Conservation (phyloP, 2,888 invertebrate genomes). For the Poecilus cupreus region DNA sequence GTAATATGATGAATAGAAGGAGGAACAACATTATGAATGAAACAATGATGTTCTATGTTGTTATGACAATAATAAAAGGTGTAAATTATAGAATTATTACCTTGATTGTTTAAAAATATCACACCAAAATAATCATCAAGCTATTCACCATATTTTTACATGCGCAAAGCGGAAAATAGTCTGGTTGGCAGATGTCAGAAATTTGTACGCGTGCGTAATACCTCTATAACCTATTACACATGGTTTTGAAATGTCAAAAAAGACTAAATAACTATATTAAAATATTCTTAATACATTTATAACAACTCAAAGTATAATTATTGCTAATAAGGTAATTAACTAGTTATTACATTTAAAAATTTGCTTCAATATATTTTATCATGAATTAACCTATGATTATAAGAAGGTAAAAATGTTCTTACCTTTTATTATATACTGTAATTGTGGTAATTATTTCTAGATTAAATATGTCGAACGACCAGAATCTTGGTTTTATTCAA, state of each 20-base stretch:
- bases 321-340: not conserved
- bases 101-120: constrained; percentile 40
- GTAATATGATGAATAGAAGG: constrained; percentile 10
- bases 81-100: not conserved
- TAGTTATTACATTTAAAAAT: not conserved
- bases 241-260: constrained; percentile 34
- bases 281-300: not conserved
- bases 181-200: constrained; percentile 2
- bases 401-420: not conserved
- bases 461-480: constrained; percentile 31
- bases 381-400: not conserved
- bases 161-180: constrained; percentile 50
- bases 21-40: not conserved
- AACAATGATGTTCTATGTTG: not conserved
- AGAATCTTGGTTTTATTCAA: constrained; percentile 66
- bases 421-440: not conserved
- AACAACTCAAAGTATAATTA: not conserved
- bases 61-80: constrained; percentile 10
- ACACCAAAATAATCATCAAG: constrained; percentile 54
- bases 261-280: not conserved
- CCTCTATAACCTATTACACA: not conserved
- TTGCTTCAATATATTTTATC: not conserved
- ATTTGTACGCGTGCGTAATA: constrained; percentile 4
- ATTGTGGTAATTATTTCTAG: not conserved
- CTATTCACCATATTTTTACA: constrained; percentile 53